Evolutionary conservation across 2,888 invertebrate genomes (phyloP).

Genomic region (Phaonia tiefii): DNA sequence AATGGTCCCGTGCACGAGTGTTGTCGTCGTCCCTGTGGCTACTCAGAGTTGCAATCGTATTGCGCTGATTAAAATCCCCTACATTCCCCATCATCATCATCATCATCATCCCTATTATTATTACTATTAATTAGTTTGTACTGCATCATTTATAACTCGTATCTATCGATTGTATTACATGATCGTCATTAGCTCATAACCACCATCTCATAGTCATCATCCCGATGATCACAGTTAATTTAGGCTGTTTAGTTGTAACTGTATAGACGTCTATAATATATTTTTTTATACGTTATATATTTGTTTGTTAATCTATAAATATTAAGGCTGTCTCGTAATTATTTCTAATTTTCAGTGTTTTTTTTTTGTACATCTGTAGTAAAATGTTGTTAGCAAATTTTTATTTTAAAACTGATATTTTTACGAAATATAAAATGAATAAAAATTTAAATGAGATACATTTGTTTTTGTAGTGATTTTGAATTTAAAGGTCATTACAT

Average conservation of each 20-base stretch:
- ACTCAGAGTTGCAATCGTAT: constrained; percentile 74
- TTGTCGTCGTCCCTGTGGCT: constrained; percentile 75
- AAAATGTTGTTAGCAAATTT: constrained; percentile 67
- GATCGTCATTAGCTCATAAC: constrained; percentile 1
- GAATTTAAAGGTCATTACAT: not conserved
- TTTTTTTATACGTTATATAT: constrained; percentile 30
- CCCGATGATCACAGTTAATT: constrained; percentile 36
- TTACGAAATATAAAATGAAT: constrained; percentile 59
- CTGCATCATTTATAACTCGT: not conserved
- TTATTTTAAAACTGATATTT: constrained; percentile 56
- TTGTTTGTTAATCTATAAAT: constrained; percentile 1
- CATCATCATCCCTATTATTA: constrained; percentile 2
- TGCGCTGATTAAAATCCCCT: constrained; percentile 70
- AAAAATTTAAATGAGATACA: constrained; percentile 45
- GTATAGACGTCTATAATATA: constrained; percentile 35
- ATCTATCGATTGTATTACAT: constrained; percentile 11
- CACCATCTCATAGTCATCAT: not conserved
- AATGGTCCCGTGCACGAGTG: constrained; percentile 76
- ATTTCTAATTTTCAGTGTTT: constrained; percentile 40
- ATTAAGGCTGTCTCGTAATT: constrained; percentile 25
- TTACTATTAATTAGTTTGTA: not conserved
- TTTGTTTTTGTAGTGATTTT: not conserved
- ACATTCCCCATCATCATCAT: constrained; percentile 13
- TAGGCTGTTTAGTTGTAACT: constrained; percentile 61
- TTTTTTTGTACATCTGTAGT: constrained; percentile 55